Base-by-base conservation (phyloP, 2,113 vertebrate genomes). In the Apteryx owenii region DNA sequence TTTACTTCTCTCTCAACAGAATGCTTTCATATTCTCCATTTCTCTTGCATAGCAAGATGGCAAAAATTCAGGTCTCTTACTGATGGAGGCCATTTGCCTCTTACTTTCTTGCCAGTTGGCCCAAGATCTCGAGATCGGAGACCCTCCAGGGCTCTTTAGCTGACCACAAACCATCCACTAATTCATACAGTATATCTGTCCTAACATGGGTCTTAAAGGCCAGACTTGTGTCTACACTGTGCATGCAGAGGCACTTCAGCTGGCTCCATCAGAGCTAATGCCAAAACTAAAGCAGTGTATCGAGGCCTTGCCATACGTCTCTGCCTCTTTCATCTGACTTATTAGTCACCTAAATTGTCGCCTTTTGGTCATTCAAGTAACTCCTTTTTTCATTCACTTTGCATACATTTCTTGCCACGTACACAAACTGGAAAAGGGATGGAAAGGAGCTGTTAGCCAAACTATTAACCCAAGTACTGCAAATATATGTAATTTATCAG, bases 401-500 rank as follows among this genome's bases (percentile, higher is more conserved):
- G 44, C 75, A 51, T 76, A 69, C 17, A 44, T 82, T 70, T 95
- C 33, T 70, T 83, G 31, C 46, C 31, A 93, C 8, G 6, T 73
- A 85, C 51, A 48, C 46, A 85, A 90, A 94, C 25, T 44, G 48
- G 28, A 75, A 95, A 88, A 93, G 0, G 1, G 12, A 29, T 9
- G 9, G 26, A 61, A 91, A 92, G 28, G 48, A 81, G 54, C 9
- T 91, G 44, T 65, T 68, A 75, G 72, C 22, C 64, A 68, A 86
- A 46, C 71, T 83, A 50, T 83, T 62, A 31, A 88, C 33, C 26
- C 44, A 91, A 40, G 38, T 69, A 78, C 28, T 40, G 61, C 46
- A 85, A 83, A 93, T 71, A 78, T 21, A 93, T 33, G 64, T 44
- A 93, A 86, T 76, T 85, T 94, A 83, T 76, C 53, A 72, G 11